These are phyloP conservation scores for Amazona guildingii DNA, from an alignment of 2,113 vertebrate genomes.

Conservation along the genomic window DNA sequence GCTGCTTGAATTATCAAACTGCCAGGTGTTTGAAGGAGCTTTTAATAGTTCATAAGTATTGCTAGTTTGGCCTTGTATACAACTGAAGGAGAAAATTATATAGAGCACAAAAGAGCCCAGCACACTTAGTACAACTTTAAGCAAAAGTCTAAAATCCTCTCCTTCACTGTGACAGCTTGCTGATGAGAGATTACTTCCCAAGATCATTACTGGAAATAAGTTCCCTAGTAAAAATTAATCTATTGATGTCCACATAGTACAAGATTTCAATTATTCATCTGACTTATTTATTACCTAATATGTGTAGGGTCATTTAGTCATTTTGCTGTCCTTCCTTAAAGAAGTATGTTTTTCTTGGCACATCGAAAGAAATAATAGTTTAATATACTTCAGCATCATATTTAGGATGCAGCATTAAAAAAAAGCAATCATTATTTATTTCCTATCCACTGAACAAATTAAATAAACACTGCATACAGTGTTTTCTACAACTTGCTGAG, in stretches of 20 bases:
- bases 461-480: neutral
- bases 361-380: conserved; percentile 55
- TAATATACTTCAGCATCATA: conserved; percentile 30
- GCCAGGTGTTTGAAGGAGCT: neutral
- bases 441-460: conserved; percentile 27
- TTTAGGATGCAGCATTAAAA: conserved; percentile 30
- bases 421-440: neutral
- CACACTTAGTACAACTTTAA: neutral
- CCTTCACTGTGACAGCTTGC: conserved; percentile 5
- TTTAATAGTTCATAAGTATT: neutral
- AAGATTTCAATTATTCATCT: conserved; percentile 74
- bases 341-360: conserved; percentile 54
- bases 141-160: neutral
- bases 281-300: conserved; percentile 69
- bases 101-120: neutral
- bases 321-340: conserved; percentile 42
- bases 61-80: neutral
- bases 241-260: conserved; percentile 47
- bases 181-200: conserved; percentile 64
- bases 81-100: neutral
- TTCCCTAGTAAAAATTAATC: conserved; percentile 65
- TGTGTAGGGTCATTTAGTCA: conserved; percentile 40
- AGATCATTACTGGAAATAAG: conserved; percentile 71
- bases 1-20: neutral
- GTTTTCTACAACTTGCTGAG: neutral